Base-by-base conservation (phyloP, 2,888 invertebrate species). In the Spicauda simplicius region DNA sequence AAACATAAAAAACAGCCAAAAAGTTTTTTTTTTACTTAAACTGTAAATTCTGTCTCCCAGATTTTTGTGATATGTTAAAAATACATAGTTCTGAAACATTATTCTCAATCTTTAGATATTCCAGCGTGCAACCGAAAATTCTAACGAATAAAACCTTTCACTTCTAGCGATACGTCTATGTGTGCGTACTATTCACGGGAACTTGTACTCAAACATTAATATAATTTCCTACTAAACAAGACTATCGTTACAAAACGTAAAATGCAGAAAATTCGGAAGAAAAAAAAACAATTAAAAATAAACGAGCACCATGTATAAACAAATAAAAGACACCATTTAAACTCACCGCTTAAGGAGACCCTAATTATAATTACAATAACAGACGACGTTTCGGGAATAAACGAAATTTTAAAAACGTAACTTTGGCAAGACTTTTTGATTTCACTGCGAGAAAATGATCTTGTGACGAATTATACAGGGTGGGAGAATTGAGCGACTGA, bases 381-480 rank as follows among this genome's bases (percentile, higher is more conserved):
- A 33, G 25, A 25, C 33, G 33, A 33, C 33, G 33, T 6, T 6
- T 33, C 33, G 33, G 68, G 5, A 11, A 41, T 12, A 61, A 61
- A 64, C 45, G 65, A 67, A 65, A 65, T 41, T 41, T 60, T 52
- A 65, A 19, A 58, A 65, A 65, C 20, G 48, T 48, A 77, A 82
- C 86, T 88, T 88, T 88, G 89, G 89, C 89, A 88, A 89, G 88
- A 84, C 25, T 72, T 75, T 71, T 74, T 68, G 64, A 76, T 73
- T 76, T 74, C 74, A 66, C 69, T 65, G 72, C 70, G 74, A 70
- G 72, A 73, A 70, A 75, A 73, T 63, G 64, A 69, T 60, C 75
- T 82, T 81, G 79, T 80, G 79, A 80, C 80, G 72, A 72, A 71
- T 75, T 71, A 53, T 18, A 50, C n/a, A 50, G 75, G 73, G 72